phyloP scores from a whole-genome alignment of 2,797 vertebrate genomes.

The Chromis chromis region DNA sequence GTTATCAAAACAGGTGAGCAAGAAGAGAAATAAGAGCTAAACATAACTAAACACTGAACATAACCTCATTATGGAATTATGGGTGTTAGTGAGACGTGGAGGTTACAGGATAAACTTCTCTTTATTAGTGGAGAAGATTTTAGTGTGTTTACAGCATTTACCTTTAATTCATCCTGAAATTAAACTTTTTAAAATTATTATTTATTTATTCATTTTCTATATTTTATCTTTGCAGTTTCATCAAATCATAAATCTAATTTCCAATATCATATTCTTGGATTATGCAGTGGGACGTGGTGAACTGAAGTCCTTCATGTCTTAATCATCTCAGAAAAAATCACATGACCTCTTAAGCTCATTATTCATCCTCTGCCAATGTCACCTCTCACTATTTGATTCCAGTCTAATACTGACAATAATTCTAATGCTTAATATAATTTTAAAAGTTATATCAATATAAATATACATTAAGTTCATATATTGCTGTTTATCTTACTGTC shows the following conservation, averaged over 20 bases:
- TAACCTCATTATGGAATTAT: conserved; percentile 20
- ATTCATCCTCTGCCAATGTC: conserved; percentile 1
- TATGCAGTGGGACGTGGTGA: not conserved
- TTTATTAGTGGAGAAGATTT: not conserved
- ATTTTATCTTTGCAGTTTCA: not conserved
- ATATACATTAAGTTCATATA: not conserved
- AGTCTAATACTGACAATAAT: not conserved
- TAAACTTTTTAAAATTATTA: too few species aligned
- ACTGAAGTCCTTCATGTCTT: conserved; percentile 4
- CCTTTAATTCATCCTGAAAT: not conserved
- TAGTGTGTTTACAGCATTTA: not conserved
- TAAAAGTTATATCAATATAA: not conserved
- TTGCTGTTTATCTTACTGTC: not conserved
- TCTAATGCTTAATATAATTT: not conserved
- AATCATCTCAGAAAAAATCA: not conserved
- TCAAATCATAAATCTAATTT: not conserved
- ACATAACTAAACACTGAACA: not conserved
- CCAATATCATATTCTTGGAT: not conserved
- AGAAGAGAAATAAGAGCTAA: conserved; percentile 1
- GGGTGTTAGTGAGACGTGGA: not conserved
- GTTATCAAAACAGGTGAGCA: too few species aligned
- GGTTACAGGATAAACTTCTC: not conserved
- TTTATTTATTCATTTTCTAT: not conserved
- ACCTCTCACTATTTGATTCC: not conserved
- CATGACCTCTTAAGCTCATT: conserved; percentile 7